Evolutionary conservation across 2,888 invertebrate species (phyloP), one percentile per base, ranked within the genome.

Genomic region (Rhodophaea formosa): DNA sequence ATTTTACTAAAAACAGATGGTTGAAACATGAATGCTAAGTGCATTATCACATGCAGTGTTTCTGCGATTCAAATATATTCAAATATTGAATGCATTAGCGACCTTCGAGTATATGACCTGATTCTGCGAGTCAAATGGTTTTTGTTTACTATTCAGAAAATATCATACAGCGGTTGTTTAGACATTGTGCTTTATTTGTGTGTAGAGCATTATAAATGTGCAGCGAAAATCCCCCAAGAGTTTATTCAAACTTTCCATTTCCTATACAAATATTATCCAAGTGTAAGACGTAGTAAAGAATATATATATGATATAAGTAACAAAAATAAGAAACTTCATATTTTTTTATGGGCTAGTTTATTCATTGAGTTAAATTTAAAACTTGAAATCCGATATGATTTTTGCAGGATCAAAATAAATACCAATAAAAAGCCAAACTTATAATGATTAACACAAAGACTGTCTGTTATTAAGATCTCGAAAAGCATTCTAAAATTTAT

Each of bases 91-190:
- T 47, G 47, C 47, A 47, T 8, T 8, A 1, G 30, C 30, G 47
- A 47, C 47, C 47, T 47, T 47, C 47, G 17, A 29, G 30, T 8
- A 1, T 45, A 46, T 46, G 47, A 47, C 47, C 47, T 47, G 47
- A 10, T 14, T 47, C 6, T 47, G 47, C 14, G 14, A 17, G 23
- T 45, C 45, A 45, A 17, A 17, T 17, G 47, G 14, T 7, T 12
- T 46, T 23, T 12, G 39, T 39, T 39, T 12, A n/a, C 10, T 39
- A 39, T 39, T 39, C n/a, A 39, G 39, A 35, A 35, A 35, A 35
- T 12, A 35, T 35, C 10, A 35, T 10, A 35, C 12, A 12, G 35
- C 12, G 2, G 8, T 35, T 35, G 12, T 3, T 35, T 35, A 10
- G 35, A 12, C 10, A 32, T 32, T 5, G 2, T 35, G 7, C 10